Conservation (phyloP, 2,888 invertebrate genomes). For the Silvanus unidentatus region DNA sequence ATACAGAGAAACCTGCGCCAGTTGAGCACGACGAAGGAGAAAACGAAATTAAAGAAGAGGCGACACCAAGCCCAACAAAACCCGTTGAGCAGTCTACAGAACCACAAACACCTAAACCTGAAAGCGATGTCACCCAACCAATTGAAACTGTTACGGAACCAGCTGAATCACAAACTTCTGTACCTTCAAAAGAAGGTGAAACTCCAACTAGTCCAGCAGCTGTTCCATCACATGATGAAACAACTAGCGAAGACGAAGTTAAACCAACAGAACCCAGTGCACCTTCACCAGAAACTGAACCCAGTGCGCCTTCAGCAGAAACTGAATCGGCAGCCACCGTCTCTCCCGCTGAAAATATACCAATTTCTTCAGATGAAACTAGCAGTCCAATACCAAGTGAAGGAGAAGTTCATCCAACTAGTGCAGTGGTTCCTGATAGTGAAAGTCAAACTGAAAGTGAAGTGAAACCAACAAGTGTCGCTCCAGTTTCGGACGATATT, state of each 20-base stretch:
- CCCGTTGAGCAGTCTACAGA: background rate
- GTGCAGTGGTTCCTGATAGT: background rate
- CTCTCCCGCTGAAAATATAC: too few relatives aligned
- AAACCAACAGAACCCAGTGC: background rate
- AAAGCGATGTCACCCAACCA: constrained; percentile 7
- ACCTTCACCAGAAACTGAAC: background rate
- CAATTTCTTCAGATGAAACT: constrained; percentile 11
- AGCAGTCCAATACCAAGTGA: constrained; percentile 1
- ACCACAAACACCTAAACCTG: constrained; percentile 11
- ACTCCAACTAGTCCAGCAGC: background rate
- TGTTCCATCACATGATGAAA: background rate
- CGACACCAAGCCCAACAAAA: constrained; percentile 5
- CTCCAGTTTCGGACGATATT: background rate
- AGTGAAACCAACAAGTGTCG: background rate
- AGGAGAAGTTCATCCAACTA: background rate
- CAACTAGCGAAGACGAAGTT: background rate
- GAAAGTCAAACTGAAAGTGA: background rate
- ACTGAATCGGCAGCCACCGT: too few relatives aligned
- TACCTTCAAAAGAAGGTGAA: too few relatives aligned
- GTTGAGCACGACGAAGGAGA: constrained; percentile 6
- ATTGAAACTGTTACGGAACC: constrained; percentile 2
- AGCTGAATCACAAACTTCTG: too few relatives aligned
- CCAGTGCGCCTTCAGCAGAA: too few relatives aligned
- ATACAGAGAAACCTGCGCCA: constrained; percentile 3
- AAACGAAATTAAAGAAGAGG: constrained; percentile 8